Base-by-base conservation (phyloP, 2,888 invertebrate genomes). In the Agrochola lychnidis region DNA sequence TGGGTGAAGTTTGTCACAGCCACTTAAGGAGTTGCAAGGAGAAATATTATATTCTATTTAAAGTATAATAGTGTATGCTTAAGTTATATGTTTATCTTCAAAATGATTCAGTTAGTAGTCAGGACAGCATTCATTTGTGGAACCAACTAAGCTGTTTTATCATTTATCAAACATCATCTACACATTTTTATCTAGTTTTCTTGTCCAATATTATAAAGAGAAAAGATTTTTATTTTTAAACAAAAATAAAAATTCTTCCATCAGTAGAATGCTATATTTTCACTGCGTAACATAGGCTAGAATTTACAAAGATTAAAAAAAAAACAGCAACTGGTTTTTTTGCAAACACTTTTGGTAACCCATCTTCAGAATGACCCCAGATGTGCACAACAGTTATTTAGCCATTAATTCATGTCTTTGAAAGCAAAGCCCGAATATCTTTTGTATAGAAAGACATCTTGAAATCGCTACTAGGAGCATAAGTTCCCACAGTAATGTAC, bases 21-120 rank as follows among this genome's bases (percentile, higher is more conserved):
- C 67, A 82, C 79, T 82, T 56, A 12, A 30, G 25, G 30, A 62
- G 67, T 82, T n/a, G 45, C 61, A 48, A 81, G 40, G 48, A 48
- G 42, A 62, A 22, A 57, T 14, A 22, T 45, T 40, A 19, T 3
- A 63, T 30, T 76, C 6, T 12, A 67, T 12, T 25, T 51, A 5
- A 75, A 48, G n/a, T 22, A 64, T 42, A 19, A 7, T 45, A 45
- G 42, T 66, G 25, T 45, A 40, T n/a, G n/a, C 40, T 9, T 22
- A 36, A 2, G 19, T 57, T 25, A 22, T 6, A 48, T 12, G 0
- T 69, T 19, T 36, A 40, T 51, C 48, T 71, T 70, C 6, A 40
- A 53, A 72, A 53, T 10, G 2, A n/a, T 30, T 42, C 2, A 9
- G 16, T 12, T 16, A 25, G 5, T 25, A 30, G n/a, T 10, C 56